These are phyloP conservation scores for Calliopum simillimum DNA, from an alignment of 2,888 invertebrate genomes.

Conservation along the genomic window DNA sequence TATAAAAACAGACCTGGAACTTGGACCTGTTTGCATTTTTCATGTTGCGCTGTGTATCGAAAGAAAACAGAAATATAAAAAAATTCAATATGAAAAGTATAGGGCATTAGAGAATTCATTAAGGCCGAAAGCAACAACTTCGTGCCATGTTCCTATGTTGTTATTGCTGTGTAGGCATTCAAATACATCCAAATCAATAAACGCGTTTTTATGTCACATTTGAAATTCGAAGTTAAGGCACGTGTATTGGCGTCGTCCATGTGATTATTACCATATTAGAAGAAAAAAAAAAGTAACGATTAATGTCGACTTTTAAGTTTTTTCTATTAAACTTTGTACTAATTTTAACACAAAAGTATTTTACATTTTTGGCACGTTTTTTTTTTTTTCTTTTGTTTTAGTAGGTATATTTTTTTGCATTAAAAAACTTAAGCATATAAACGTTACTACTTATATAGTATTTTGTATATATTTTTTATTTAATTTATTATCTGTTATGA, in stretches of 20 bases:
- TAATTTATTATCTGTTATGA: not conserved
- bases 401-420: not conserved
- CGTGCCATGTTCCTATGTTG: not conserved
- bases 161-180: not conserved
- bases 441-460: not conserved
- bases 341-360: not conserved
- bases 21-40: too few relatives aligned
- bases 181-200: too few relatives aligned
- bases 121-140: not conserved
- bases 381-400: not conserved
- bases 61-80: not conserved
- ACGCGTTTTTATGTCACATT: too few relatives aligned
- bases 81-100: not conserved
- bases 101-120: not conserved
- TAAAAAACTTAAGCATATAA: not conserved
- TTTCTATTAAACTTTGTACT: not conserved
- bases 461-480: not conserved
- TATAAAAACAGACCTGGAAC: too few relatives aligned
- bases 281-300: constrained; percentile 10
- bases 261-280: too few relatives aligned
- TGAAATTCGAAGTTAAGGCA: too few relatives aligned
- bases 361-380: constrained; percentile 8
- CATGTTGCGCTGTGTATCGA: too few relatives aligned
- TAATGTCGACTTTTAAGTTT: not conserved
- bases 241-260: too few relatives aligned